Conservation (phyloP, 2,888 invertebrate species). For the Incurvaria masculella region DNA sequence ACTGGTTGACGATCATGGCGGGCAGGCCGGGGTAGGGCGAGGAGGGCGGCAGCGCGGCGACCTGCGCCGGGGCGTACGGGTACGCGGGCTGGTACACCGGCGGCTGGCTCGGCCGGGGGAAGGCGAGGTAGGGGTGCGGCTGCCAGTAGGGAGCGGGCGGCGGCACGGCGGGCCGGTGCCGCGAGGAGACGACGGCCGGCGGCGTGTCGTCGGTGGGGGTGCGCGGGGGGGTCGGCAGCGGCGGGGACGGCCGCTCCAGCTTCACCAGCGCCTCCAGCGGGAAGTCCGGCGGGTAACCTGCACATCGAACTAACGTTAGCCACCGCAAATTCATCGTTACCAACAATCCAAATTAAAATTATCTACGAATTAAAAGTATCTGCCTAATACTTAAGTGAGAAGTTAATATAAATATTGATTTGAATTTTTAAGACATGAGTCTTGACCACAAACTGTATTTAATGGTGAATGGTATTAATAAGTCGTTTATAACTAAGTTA, state of each 20-base stretch:
- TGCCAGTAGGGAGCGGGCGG: constrained; percentile 23
- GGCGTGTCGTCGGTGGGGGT: constrained; percentile 65
- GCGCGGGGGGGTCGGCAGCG: constrained; percentile 69
- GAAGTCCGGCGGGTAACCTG: constrained; percentile 60
- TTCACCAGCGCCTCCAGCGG: constrained; percentile 58
- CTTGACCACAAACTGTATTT: constrained; percentile 11
- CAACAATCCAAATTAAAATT: too few relatives aligned
- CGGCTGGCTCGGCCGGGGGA: constrained; percentile 23
- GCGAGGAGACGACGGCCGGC: constrained; percentile 44
- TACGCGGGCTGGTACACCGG: constrained; percentile 35
- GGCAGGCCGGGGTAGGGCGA: constrained; percentile 46
- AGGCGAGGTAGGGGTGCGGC: constrained; percentile 31
- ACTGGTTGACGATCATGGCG: constrained; percentile 68
- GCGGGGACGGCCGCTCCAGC: constrained; percentile 58
- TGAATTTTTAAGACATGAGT: constrained; percentile 16
- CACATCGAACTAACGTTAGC: too few relatives aligned
- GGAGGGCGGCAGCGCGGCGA: constrained; percentile 41
- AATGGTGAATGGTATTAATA: neutral
- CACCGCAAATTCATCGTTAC: too few relatives aligned
- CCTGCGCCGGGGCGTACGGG: constrained; percentile 43
- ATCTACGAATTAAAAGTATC: too few relatives aligned
- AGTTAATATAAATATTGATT: too few relatives aligned
- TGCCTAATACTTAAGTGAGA: too few relatives aligned
- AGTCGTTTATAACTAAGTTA: too few relatives aligned
- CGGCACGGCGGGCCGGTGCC: constrained; percentile 37